Percentiles rank a stretch among this genome's conserved stretches.
phyloP scores from a whole-genome alignment of 2,797 vertebrate species.

The Gambelia wislizenii region DNA sequence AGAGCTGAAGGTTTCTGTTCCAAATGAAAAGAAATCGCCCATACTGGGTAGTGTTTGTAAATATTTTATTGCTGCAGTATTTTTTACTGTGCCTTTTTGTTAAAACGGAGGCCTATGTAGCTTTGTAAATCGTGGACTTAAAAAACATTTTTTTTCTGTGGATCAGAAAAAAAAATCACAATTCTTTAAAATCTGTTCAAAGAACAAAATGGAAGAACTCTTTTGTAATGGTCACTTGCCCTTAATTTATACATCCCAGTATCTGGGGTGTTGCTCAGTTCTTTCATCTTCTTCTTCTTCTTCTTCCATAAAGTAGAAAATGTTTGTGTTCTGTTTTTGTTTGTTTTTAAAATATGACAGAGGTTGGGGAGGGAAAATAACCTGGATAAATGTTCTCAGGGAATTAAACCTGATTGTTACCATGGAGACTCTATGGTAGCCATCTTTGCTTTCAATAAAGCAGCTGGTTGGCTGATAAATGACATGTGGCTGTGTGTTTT shows the following conservation, averaged over 20 bases:
- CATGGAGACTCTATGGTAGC: slow-evolving; percentile 82
- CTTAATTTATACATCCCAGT: slow-evolving; percentile 89
- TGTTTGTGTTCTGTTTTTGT: neutral
- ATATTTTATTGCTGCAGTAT: slow-evolving; percentile 89
- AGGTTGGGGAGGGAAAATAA: slow-evolving; percentile 60
- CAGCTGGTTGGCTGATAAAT: slow-evolving; percentile 85
- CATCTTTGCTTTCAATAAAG: slow-evolving; percentile 89
- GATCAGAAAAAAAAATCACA: slow-evolving; percentile 80
- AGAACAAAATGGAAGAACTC: slow-evolving; percentile 64
- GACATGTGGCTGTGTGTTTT: slow-evolving; percentile 51
- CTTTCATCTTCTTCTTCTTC: slow-evolving; percentile 25
- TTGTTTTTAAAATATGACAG: slow-evolving; percentile 65
- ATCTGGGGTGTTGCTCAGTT: slow-evolving; percentile 85
- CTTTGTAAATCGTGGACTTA: slow-evolving; percentile 63
- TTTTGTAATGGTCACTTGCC: slow-evolving; percentile 79
- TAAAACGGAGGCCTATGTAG: slow-evolving; percentile 70
- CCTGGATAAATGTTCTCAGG: slow-evolving; percentile 89
- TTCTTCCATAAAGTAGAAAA: slow-evolving; percentile 21
- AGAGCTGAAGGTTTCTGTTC: slow-evolving; percentile 64
- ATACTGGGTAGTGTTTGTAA: slow-evolving; percentile 92
- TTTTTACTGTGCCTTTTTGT: slow-evolving; percentile 86
- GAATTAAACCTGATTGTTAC: slow-evolving; percentile 87
- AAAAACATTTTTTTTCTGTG: slow-evolving; percentile 75
- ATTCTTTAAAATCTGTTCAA: slow-evolving; percentile 77
- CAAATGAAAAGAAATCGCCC: slow-evolving; percentile 82